Conservation (phyloP, 2,888 invertebrate species). For the Rhagonycha fulva region DNA sequence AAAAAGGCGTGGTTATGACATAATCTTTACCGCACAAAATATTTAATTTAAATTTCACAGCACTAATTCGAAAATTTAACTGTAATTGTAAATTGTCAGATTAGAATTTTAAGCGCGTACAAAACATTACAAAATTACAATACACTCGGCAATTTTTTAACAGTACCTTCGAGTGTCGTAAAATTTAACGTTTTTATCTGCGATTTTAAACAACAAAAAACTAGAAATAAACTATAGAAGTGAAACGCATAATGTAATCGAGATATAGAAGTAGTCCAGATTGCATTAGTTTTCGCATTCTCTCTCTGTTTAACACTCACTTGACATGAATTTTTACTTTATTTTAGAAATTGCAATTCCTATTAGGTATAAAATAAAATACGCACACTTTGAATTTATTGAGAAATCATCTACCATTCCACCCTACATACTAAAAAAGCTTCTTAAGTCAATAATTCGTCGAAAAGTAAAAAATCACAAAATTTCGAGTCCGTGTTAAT, state of each 20-base stretch:
- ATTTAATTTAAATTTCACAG: background rate
- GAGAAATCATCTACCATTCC: background rate
- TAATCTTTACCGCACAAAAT: background rate
- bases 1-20: background rate
- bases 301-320: slow-evolving; percentile 16
- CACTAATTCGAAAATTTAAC: background rate
- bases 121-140: background rate
- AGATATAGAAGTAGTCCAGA: slow-evolving; percentile 14
- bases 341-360: slow-evolving; percentile 4
- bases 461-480: background rate
- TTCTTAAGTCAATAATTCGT: background rate
- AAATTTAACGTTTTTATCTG: background rate
- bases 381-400: background rate
- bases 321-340: slow-evolving; percentile 25
- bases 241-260: slow-evolving; percentile 20
- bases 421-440: background rate
- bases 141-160: background rate
- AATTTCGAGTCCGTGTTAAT: background rate
- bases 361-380: background rate
- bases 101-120: background rate
- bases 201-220: background rate
- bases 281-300: slow-evolving; percentile 12
- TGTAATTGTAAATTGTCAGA: background rate
- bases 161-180: background rate
- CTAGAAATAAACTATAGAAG: slow-evolving; percentile 13